phyloP scores from a whole-genome alignment of 1,140 invertebrate species.

The Pseudomyrmex dendroicus region DNA sequence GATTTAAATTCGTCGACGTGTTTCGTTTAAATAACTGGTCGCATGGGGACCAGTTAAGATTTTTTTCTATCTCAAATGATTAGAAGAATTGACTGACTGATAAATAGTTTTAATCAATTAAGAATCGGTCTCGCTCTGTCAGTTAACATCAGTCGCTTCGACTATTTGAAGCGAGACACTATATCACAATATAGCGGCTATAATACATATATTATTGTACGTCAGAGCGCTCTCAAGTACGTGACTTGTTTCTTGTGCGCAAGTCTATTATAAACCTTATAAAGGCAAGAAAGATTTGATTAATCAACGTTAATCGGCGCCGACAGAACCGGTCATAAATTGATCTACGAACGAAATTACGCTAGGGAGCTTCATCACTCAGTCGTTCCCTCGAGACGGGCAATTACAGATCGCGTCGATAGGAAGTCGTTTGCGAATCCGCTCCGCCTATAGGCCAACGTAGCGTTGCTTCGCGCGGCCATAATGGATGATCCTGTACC shows the following conservation, averaged over 20 bases:
- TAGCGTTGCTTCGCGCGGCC: slow-evolving; percentile 2
- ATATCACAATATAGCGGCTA: neutral
- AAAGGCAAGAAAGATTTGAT: slow-evolving; percentile 1
- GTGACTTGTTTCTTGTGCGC: no score
- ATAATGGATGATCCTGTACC: neutral
- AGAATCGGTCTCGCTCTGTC: neutral
- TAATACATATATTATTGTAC: neutral
- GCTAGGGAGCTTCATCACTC: slow-evolving; percentile 1
- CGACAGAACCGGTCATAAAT: neutral
- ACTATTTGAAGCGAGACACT: neutral
- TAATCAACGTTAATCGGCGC: slow-evolving; percentile 6
- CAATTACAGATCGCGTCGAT: slow-evolving; percentile 38
- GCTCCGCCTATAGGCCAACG: neutral
- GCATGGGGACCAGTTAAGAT: neutral
- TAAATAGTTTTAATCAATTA: neutral
- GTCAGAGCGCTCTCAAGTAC: neutral
- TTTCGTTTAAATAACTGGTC: slow-evolving; percentile 1
- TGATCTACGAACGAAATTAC: neutral
- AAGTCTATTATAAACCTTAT: no score
- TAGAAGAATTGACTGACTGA: slow-evolving; percentile 33
- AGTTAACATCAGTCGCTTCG: neutral
- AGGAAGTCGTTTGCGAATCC: neutral
- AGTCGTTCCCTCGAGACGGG: neutral
- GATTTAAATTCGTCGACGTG: neutral
- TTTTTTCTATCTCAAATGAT: slow-evolving; percentile 1